Percentiles rank a stretch among this genome's conserved stretches.
phyloP scores from a whole-genome alignment of 1,140 invertebrate species.

The Trissolcus basalis region DNA sequence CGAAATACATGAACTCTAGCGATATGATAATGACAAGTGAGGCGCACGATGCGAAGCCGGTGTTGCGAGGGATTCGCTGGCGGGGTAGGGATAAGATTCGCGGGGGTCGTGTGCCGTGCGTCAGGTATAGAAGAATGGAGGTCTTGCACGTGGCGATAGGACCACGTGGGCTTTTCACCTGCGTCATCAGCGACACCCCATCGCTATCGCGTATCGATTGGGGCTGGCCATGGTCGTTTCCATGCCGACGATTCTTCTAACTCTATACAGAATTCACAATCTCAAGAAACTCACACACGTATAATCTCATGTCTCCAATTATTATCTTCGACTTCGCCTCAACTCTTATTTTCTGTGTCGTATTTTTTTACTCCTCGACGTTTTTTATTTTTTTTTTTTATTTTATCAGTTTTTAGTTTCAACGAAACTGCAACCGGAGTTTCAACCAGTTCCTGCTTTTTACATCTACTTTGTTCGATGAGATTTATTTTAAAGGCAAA shows the following conservation, averaged over 20 bases:
- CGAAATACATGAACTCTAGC: too few species aligned
- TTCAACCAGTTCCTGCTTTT: too few species aligned
- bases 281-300: constrained; percentile 19
- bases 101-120: constrained; percentile 27
- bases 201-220: constrained; percentile 69
- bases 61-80: not conserved
- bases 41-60: constrained; percentile 9
- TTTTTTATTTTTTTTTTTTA: too few species aligned
- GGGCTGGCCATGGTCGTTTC: constrained; percentile 73
- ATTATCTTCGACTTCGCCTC: too few species aligned
- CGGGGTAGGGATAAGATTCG: not conserved
- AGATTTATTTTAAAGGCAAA: too few species aligned
- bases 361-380: too few species aligned
- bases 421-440: too few species aligned
- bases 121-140: constrained; percentile 59
- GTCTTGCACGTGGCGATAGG: constrained; percentile 71
- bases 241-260: constrained; percentile 70
- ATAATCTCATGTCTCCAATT: not conserved
- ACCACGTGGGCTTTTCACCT: constrained; percentile 70
- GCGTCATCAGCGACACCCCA: constrained; percentile 66
- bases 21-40: too few species aligned
- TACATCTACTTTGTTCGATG: too few species aligned
- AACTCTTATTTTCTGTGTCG: too few species aligned
- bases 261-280: constrained; percentile 60
- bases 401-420: too few species aligned